phyloP scores from a whole-genome alignment of 2,888 invertebrate species.

The Ophonus ardosiacus region DNA sequence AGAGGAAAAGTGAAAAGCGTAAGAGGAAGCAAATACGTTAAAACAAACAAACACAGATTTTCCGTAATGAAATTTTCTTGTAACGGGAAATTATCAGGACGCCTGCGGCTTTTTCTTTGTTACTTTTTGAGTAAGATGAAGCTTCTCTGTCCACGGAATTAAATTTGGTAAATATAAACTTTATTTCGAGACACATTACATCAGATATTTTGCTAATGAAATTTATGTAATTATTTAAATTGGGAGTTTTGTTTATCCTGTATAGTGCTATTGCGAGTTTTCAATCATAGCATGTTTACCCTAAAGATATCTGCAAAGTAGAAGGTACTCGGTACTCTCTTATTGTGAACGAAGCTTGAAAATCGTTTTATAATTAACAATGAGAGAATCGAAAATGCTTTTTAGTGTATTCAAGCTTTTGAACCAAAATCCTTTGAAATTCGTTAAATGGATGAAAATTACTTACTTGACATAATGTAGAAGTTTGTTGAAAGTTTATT shows the following conservation, averaged over 20 bases:
- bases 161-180: slow-evolving; percentile 41
- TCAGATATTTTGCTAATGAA: not conserved
- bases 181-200: slow-evolving; percentile 38
- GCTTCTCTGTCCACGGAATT: slow-evolving; percentile 9
- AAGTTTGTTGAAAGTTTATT: slow-evolving; percentile 43
- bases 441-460: slow-evolving; percentile 42
- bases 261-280: not conserved
- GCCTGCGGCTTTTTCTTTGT: slow-evolving; percentile 49
- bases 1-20: not conserved
- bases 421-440: slow-evolving; percentile 49
- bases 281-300: not conserved
- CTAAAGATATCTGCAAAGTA: slow-evolving; percentile 19
- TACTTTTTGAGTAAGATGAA: slow-evolving; percentile 54
- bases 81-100: slow-evolving; percentile 54
- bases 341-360: slow-evolving; percentile 29
- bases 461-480: slow-evolving; percentile 45
- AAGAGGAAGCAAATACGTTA: slow-evolving; percentile 46
- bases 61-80: slow-evolving; percentile 59
- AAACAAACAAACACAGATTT: slow-evolving; percentile 48
- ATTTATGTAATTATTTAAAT: slow-evolving; percentile 1
- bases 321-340: slow-evolving; percentile 1
- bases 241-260: not conserved
- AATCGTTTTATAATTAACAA: slow-evolving; percentile 48
- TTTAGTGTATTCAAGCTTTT: slow-evolving; percentile 48
- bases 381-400: slow-evolving; percentile 44